Evolutionary conservation across 35 echinoderm and acorn worm genomes (phyloP), one percentile per base, ranked within the genome.

Genomic region (Lytechinus pictus): DNA sequence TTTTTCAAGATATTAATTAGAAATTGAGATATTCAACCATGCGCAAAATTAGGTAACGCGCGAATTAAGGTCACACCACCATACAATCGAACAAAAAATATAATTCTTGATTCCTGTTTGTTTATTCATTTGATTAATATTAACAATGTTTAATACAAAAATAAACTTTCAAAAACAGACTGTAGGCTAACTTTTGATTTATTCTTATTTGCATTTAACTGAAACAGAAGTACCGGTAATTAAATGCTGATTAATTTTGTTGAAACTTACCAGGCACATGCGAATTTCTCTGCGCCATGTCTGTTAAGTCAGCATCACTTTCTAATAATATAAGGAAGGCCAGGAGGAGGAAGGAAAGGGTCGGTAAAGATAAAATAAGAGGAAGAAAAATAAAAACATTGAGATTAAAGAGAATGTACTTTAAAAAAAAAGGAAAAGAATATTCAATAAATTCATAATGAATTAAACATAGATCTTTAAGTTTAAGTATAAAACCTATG

Each of bases 251-350:
- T n/a, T 54, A 91, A 91, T 57, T 57, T 54, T 55, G 7, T 12
- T 19, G 55, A 29, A n/a, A 96, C 51, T 58, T 86, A 96, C 95
- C 95, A 54, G 95, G 95, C 60, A 96, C 95, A 94, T 86, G 53
- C 24, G 95, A 61, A 90, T 27, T 54, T 90, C 29, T 52, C 27
- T 90, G 88, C 33, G 95, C 53, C 58, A 86, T 28, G 14, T 93
- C 27, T 7, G 60, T 27, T 94, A 94, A 11, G 92, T 96, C 90
- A 27, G 95, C 66, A 94, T 96, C 95, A 96, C 95, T 96, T 88
- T 96, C 95, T 96, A 72, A 27, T 54, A 54, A 28, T 6, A 79
- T 2, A 4, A 79, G 14, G 7, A 79, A 24, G 66, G 8, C 0
- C 4, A 79, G 19, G 19, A 71, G 14, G 1, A 19, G 14, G 14